Evolutionary conservation across 2,797 vertebrate genomes (phyloP).

Genomic region (Bryconaethiops microstoma): DNA sequence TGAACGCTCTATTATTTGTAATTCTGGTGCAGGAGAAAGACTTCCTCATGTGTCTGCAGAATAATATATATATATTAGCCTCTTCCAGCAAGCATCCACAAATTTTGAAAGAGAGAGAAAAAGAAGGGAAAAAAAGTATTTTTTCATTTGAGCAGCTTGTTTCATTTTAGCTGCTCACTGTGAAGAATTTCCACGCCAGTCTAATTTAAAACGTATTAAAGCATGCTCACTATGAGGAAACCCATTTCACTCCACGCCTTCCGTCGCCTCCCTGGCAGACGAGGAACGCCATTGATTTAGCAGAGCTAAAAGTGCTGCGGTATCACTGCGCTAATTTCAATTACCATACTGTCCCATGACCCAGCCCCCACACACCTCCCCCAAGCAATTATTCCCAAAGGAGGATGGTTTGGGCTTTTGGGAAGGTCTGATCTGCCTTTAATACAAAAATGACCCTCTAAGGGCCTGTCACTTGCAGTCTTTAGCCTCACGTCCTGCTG

Average conservation of each 20-base stretch:
- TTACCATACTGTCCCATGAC: constrained; percentile 17
- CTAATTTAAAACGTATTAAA: constrained; percentile 64
- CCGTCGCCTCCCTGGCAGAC: neutral
- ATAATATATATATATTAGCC: neutral
- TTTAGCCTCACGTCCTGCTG: neutral
- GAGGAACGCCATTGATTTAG: constrained; percentile 25
- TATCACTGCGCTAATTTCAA: constrained; percentile 51
- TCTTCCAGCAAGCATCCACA: neutral
- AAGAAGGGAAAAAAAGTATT: constrained; percentile 20
- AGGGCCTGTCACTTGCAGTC: neutral
- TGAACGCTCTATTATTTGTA: neutral
- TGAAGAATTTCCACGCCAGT: constrained; percentile 51
- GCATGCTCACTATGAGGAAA: constrained; percentile 56
- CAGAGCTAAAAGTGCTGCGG: constrained; percentile 42
- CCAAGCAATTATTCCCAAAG: neutral
- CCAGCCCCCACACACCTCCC: neutral
- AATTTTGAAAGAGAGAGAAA: neutral
- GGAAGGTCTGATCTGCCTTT: neutral
- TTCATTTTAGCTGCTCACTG: constrained; percentile 16
- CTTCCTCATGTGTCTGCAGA: neutral
- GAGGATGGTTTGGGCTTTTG: neutral
- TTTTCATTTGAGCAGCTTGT: constrained; percentile 32
- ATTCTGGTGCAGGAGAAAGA: neutral
- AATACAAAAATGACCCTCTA: neutral
- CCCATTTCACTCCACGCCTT: constrained; percentile 44